Evolutionary conservation across 2,797 vertebrate genomes (phyloP), one percentile per base, ranked within the genome.

Genomic region (Momotus momota): DNA sequence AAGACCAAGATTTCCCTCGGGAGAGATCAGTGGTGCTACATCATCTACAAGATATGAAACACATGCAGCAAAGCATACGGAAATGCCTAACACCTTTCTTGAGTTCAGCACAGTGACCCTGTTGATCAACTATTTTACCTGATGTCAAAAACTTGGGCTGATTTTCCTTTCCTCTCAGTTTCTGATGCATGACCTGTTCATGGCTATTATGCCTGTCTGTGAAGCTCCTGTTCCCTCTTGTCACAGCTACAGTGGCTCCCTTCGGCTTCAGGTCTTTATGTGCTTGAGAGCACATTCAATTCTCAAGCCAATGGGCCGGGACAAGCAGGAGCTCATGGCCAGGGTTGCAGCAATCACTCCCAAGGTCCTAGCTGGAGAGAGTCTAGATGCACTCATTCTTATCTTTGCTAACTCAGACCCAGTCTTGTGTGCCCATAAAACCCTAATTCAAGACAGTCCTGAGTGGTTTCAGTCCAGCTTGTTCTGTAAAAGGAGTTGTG

Each of bases 251-350:
- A 65, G 31, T 4, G 27, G 19, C n/a, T 88, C 78, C 49, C 54
- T 85, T 67, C 60, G 73, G n/a, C 41, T 70, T 51, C 43, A 38
- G n/a, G 12, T 58, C 62, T 88, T 74, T 48, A 31, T 23, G 4
- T 20, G 5, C 64, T 73, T 77, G 23, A 51, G 40, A 72, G 66
- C 13, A 70, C 20, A 7, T 43, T 61, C 23, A 31, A 25, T 12
- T 19, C 41, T 61, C 21, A 11, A 15, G 46, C n/a, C 78, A 31
- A 27, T 7, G 29, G 31, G 25, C 43, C 0, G 0, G 21, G 46
- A 66, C 16, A 35, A 40, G 51, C 29, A 61, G 91, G 38, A 84
- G 21, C 35, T 82, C 43, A 25, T 18, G 74, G n/a, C 27, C 35
- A 26, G 60, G 27, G 18, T 2, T 54, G 40, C 79, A 82, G 67